Percentiles rank a stretch among this genome's conserved stretches.
Conservation (phyloP, 2,888 invertebrate genomes). For the Clivina fossor region DNA sequence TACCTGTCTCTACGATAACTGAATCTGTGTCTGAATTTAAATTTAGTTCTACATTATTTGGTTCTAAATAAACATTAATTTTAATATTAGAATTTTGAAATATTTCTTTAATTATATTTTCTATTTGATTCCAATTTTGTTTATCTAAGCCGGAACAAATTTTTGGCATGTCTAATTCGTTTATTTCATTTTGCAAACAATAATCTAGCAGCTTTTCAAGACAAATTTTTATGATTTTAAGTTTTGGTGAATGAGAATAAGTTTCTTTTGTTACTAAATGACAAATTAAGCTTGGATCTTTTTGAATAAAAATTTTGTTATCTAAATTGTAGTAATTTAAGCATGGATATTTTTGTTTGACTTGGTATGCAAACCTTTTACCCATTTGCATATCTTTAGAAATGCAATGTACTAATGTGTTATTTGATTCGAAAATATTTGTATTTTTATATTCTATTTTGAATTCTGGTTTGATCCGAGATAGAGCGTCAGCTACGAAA, state of each 20-base stretch:
- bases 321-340: conserved; percentile 2
- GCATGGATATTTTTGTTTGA: conserved; percentile 5
- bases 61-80: neutral
- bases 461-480: conserved; percentile 17
- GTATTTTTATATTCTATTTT: conserved; percentile 16
- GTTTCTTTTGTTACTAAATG: conserved; percentile 18
- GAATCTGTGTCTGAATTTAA: conserved; percentile 4
- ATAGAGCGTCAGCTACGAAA: conserved; percentile 16
- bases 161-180: conserved; percentile 8
- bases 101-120: conserved; percentile 16
- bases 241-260: neutral
- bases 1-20: conserved; percentile 9
- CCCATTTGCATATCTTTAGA: conserved; percentile 13
- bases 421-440: conserved; percentile 21
- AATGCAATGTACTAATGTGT: conserved; percentile 10
- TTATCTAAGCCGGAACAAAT: conserved; percentile 13
- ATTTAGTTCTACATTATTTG: conserved; percentile 6
- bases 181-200: conserved; percentile 12
- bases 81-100: conserved; percentile 13
- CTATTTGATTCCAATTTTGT: conserved; percentile 8
- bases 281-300: conserved; percentile 5
- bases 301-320: conserved; percentile 20
- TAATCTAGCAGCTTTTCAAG: conserved; percentile 9
- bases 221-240: conserved; percentile 9
- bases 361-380: conserved; percentile 4